Base-by-base conservation (phyloP, 2,888 invertebrate species). In the Laspeyria flexula region DNA sequence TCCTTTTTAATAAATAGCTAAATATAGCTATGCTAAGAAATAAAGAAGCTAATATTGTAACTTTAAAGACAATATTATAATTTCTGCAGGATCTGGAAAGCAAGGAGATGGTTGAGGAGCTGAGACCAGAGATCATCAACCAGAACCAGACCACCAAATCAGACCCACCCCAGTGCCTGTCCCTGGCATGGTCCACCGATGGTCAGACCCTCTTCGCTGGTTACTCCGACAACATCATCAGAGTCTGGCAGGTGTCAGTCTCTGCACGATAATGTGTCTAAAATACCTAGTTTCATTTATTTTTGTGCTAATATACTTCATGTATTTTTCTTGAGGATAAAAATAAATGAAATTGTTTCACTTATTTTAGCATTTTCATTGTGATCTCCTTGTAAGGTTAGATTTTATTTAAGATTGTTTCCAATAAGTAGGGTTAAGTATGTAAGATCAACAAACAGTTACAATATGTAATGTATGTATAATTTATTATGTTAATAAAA, bases 131-230 rank as follows among this genome's bases (percentile, higher is more conserved):
- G 82, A 97, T 99, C 71, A 96, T 98, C 58, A 94, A 95, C 49
- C 93, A 93, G 78, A 93, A 93, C n/a, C 94, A 95, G 77, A 93
- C 94, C 16, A 93, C 95, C 48, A 98, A 98, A 90, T 95, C 97
- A 41, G 97, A 97, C 79, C 97, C 97, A 68, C 99, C 99, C 37
- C 97, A 98, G 86, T 99, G 99, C 91, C 94, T 98, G 69, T 99
- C 98, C 3, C 93, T 99, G 78, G 99, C 99, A 15, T 99, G 99
- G 99, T 99, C 99, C 53, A 97, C 98, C 41, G 99, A 99, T 85
- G 99, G 99, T 63, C 99, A 99, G 90, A 99, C 99, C 38, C 94
- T 99, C 75, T 99, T 99, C 83, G 99, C 99, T 83, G 99, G 99
- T 53, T 99, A 99, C 93, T 98, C 99, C 13, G 99, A 99, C 93